Evolutionary conservation across 2,888 invertebrate genomes (phyloP).

Genomic region (Cryptus viduatorius): DNA sequence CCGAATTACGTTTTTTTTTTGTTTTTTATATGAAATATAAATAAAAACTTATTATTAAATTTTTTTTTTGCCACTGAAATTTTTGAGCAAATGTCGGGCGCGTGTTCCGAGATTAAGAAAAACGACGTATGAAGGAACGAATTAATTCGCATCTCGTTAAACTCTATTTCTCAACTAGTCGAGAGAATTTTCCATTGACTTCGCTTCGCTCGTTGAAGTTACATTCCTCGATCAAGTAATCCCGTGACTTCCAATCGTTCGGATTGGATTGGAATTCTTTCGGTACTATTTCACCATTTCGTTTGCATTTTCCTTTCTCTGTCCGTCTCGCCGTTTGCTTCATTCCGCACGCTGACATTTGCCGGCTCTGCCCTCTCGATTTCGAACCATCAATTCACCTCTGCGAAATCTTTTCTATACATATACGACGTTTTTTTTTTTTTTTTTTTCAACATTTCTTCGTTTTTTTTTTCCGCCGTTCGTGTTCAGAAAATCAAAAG

Average conservation of each 20-base stretch:
- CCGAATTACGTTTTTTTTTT: background rate
- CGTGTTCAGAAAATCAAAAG: constrained; percentile 12
- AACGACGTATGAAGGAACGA: background rate
- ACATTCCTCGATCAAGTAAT: constrained; percentile 37
- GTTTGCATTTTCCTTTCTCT: constrained; percentile 48
- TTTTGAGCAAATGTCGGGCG: background rate
- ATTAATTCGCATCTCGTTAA: constrained; percentile 15
- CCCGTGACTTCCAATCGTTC: constrained; percentile 55
- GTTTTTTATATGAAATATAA: too few relatives aligned
- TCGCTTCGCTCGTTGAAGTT: constrained; percentile 27
- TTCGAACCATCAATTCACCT: constrained; percentile 41
- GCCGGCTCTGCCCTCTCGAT: constrained; percentile 34
- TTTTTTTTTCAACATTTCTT: background rate
- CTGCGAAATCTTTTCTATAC: constrained; percentile 33
- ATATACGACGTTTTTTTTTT: constrained; percentile 15
- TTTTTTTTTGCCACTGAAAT: background rate
- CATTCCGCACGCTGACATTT: constrained; percentile 29
- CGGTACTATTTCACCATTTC: constrained; percentile 44
- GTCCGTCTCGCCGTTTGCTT: background rate
- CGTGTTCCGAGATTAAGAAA: too few relatives aligned
- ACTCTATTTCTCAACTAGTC: background rate
- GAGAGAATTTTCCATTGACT: background rate
- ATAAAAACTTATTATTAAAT: background rate
- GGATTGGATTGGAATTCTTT: constrained; percentile 53
- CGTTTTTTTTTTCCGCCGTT: constrained; percentile 16